phyloP scores from a whole-genome alignment of 1,140 invertebrate species.

The Danaus melanippus region DNA sequence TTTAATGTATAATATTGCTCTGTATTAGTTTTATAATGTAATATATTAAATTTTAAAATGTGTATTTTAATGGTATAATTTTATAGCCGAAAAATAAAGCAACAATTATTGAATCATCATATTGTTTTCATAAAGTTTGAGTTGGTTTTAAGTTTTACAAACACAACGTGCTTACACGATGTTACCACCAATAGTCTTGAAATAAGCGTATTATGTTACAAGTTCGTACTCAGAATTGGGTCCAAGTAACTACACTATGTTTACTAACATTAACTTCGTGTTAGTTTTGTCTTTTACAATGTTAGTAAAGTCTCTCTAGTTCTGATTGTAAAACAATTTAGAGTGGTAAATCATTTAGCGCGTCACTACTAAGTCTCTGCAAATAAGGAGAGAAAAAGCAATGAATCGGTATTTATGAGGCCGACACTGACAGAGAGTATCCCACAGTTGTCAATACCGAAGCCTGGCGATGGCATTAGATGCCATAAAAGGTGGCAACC shows the following conservation, averaged over 20 bases:
- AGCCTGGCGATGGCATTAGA: slow-evolving; percentile 38
- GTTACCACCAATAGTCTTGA: slow-evolving; percentile 40
- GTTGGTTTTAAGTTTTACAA: slow-evolving; percentile 38
- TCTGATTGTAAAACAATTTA: no score
- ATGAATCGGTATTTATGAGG: slow-evolving; percentile 50
- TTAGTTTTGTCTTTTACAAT: slow-evolving; percentile 4
- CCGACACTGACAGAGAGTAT: slow-evolving; percentile 47
- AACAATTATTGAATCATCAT: no score
- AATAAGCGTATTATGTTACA: slow-evolving; percentile 51
- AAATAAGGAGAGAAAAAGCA: slow-evolving; percentile 48
- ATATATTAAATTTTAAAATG: no score
- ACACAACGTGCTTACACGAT: slow-evolving; percentile 39
- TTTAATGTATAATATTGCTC: no score
- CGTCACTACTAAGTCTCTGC: background rate
- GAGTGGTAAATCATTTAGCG: no score
- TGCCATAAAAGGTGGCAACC: slow-evolving; percentile 59
- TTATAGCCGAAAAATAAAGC: no score
- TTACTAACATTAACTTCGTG: slow-evolving; percentile 3
- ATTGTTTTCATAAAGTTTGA: slow-evolving; percentile 10
- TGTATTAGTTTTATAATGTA: no score
- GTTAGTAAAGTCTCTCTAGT: no score
- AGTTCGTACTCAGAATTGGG: slow-evolving; percentile 31
- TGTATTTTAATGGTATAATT: no score
- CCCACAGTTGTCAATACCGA: slow-evolving; percentile 64
- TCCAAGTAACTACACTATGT: slow-evolving; percentile 10